phyloP scores from a whole-genome alignment of 2,113 vertebrate species.

The Merops nubicus region DNA sequence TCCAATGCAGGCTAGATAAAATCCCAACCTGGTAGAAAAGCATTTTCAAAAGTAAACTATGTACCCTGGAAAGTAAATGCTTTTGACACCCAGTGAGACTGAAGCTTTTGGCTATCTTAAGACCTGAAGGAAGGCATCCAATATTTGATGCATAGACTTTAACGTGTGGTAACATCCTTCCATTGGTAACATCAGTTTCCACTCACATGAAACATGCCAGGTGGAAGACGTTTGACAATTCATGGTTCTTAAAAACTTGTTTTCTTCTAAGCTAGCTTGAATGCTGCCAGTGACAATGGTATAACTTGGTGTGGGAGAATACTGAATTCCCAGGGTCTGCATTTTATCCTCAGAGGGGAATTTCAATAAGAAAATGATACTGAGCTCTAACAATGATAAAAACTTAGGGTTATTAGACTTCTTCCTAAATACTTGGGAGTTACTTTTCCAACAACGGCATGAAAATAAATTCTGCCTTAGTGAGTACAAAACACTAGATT shows the following conservation, averaged over 20 bases:
- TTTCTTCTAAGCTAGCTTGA: not conserved
- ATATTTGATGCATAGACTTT: not conserved
- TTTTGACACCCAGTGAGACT: not conserved
- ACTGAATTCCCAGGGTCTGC: not conserved
- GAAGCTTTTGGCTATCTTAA: not conserved
- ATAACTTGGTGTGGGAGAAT: not conserved
- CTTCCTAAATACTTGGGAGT: not conserved
- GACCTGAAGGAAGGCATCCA: not conserved
- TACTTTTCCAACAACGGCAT: not conserved
- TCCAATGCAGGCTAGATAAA: not conserved
- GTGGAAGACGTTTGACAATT: not conserved
- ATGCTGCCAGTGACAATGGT: not conserved
- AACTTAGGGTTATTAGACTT: not conserved
- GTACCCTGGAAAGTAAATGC: not conserved
- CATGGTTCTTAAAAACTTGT: not conserved
- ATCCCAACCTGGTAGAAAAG: not conserved
- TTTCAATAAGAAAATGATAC: not conserved
- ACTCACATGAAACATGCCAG: not conserved
- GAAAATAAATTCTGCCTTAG: not conserved
- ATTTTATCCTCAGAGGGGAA: not conserved
- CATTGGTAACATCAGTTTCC: not conserved
- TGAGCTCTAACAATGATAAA: not conserved
- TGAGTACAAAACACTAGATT: not conserved
- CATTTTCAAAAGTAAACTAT: not conserved
- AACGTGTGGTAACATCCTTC: not conserved